Conservation (phyloP, 2,113 vertebrate genomes). For the Brachypodius melanocephalos region DNA sequence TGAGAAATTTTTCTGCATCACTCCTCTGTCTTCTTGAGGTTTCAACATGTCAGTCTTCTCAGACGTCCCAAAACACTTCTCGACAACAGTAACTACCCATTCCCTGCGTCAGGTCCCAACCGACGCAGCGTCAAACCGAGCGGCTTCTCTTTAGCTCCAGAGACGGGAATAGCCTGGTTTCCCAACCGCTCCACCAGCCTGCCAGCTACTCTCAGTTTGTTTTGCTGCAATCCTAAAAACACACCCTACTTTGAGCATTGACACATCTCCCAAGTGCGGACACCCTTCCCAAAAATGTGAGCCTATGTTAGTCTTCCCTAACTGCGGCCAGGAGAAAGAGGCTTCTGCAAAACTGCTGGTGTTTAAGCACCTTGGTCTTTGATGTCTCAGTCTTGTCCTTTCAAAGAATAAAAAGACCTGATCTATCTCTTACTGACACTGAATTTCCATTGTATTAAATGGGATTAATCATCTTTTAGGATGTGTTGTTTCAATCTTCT, state of each 20-base stretch:
- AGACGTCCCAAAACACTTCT: not conserved
- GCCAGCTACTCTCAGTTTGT: constrained; percentile 28
- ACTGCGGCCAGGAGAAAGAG: not conserved
- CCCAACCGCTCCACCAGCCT: not conserved
- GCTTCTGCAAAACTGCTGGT: not conserved
- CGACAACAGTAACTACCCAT: not conserved
- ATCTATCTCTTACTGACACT: not conserved
- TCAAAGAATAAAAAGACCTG: not conserved
- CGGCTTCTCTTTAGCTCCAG: not conserved
- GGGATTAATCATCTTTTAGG: not conserved
- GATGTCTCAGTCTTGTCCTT: not conserved
- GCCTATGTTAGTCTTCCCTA: not conserved
- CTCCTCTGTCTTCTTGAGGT: constrained; percentile 5
- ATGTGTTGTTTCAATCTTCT: not conserved
- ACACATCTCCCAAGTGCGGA: not conserved
- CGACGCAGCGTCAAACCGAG: not conserved
- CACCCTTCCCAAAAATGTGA: constrained; percentile 20
- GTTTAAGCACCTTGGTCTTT: not conserved
- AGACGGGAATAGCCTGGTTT: constrained; percentile 43
- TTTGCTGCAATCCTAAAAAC: constrained; percentile 39
- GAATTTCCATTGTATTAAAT: not conserved
- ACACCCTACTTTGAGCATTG: constrained; percentile 28
- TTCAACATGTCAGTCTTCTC: not conserved
- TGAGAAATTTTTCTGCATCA: not conserved
- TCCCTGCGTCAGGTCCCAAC: constrained; percentile 1